Conservation (phyloP, 2,797 vertebrate genomes). For the Melanotaenia trifasciata region DNA sequence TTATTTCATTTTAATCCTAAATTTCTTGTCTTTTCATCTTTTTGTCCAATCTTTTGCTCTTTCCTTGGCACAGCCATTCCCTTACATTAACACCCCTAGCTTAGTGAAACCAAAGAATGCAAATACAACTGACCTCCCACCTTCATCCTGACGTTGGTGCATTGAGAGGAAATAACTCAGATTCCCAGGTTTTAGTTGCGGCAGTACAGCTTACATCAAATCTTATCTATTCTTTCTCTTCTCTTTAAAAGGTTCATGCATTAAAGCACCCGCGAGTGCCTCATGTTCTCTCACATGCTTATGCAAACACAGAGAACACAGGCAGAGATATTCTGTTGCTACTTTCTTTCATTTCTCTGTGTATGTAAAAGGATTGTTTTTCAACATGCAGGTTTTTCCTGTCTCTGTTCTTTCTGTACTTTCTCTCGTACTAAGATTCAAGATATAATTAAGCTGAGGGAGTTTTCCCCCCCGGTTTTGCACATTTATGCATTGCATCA, state of each 20-base stretch:
- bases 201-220: not conserved
- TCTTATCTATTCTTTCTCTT: not conserved
- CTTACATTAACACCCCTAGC: not conserved
- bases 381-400: too few species aligned
- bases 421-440: not conserved
- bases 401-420: too few species aligned
- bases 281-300: not conserved
- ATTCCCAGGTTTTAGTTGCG: constrained; percentile 12
- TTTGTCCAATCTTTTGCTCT: not conserved
- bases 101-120: not conserved
- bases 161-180: constrained; percentile 8
- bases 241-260: constrained; percentile 24
- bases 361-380: not conserved
- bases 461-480: too few species aligned
- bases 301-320: constrained; percentile 15
- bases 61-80: not conserved
- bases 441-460: too few species aligned
- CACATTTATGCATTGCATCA: not conserved
- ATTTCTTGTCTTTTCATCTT: not conserved
- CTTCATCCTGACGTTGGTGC: constrained; percentile 9
- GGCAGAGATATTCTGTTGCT: not conserved
- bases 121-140: constrained; percentile 4
- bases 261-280: constrained; percentile 14
- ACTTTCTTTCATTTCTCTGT: constrained; percentile 1
- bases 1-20: not conserved